Evolutionary conservation across 2,113 vertebrate species (phyloP).

Genomic region (Catagonus wagneri): DNA sequence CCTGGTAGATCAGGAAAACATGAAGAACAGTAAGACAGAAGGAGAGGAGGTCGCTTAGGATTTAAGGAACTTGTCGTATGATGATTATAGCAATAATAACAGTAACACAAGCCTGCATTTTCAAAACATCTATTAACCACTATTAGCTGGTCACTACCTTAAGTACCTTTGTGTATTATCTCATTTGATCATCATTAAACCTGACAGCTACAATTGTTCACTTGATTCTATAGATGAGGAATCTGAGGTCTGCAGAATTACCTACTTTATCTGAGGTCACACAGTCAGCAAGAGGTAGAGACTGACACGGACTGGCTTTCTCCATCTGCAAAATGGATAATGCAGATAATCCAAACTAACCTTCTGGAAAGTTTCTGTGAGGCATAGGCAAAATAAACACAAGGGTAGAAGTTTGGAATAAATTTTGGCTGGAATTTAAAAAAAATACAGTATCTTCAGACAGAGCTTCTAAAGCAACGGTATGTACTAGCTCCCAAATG

Average conservation of each 20-base stretch:
- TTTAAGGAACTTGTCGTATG: not conserved
- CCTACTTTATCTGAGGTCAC: not conserved
- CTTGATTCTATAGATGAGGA: not conserved
- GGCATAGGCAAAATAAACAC: conserved; percentile 5
- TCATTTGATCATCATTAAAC: not conserved
- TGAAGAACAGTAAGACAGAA: not conserved
- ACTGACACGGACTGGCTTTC: not conserved
- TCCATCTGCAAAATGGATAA: not conserved
- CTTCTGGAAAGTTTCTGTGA: not conserved
- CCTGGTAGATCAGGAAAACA: not conserved
- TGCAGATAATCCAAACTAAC: not conserved
- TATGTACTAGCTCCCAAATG: not conserved
- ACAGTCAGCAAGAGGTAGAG: not conserved
- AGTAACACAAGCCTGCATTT: not conserved
- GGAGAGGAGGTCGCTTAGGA: not conserved
- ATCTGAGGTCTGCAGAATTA: conserved; percentile 19
- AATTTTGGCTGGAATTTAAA: not conserved
- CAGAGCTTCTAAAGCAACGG: not conserved
- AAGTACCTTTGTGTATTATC: not conserved
- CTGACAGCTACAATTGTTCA: conserved; percentile 11
- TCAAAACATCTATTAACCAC: not conserved
- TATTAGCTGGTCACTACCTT: not conserved
- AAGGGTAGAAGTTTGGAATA: not conserved
- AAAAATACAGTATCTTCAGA: not conserved
- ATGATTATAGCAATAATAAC: not conserved